These are phyloP conservation scores for Cherax quadricarinatus DNA, from an alignment of 1,140 invertebrate species.

Conservation along the genomic window DNA sequence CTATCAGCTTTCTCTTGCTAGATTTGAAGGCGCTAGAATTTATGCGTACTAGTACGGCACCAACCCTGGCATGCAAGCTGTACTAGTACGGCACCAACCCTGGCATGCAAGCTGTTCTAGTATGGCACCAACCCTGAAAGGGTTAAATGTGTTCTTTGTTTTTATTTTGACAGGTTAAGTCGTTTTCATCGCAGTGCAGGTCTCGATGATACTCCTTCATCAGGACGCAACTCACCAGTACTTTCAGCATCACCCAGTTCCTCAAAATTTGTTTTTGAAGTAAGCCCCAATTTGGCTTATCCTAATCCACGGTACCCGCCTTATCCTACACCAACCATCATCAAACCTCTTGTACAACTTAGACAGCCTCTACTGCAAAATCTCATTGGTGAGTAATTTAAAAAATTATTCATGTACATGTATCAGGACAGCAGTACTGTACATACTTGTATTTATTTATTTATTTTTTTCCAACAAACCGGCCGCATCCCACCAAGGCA, in stretches of 20 bases:
- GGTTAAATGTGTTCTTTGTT: neutral
- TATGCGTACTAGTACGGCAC: too few species aligned
- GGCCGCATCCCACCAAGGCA: too few species aligned
- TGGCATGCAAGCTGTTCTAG: too few species aligned
- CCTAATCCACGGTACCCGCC: conserved; percentile 92
- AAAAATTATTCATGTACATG: too few species aligned
- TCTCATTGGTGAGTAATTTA: conserved; percentile 57
- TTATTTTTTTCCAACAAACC: too few species aligned
- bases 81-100: too few species aligned
- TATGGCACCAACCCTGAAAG: too few species aligned
- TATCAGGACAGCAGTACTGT: too few species aligned
- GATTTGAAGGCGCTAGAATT: too few species aligned
- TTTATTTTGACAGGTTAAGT: conserved; percentile 80
- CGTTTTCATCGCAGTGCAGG: conserved; percentile 97
- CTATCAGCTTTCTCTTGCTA: too few species aligned
- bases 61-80: too few species aligned
- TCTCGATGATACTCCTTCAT: conserved; percentile 83
- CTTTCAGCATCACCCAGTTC: conserved; percentile 79
- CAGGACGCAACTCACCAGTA: conserved; percentile 86
- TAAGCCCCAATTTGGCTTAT: conserved; percentile 82
- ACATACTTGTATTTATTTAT: too few species aligned
- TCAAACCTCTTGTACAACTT: conserved; percentile 90
- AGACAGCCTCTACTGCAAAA: conserved; percentile 82
- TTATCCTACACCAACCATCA: conserved; percentile 88
- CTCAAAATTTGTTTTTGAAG: conserved; percentile 63